These are phyloP conservation scores for Protonibea diacanthus DNA, from an alignment of 2,797 vertebrate species.

Conservation along the genomic window DNA sequence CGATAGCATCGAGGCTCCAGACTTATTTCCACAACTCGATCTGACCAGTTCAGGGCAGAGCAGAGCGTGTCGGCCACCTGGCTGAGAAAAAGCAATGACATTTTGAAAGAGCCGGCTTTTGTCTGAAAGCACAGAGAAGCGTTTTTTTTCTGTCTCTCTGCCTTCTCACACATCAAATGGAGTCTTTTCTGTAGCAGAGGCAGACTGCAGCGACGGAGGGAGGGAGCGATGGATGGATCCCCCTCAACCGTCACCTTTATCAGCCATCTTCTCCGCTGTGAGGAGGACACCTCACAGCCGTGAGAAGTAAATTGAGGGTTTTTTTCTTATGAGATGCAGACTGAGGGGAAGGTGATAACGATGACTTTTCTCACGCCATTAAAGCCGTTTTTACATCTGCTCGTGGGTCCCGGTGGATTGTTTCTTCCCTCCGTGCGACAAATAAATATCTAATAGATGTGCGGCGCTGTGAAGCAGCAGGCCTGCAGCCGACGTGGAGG, in stretches of 20 bases:
- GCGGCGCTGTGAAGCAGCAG: neutral
- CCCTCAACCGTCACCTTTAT: conserved; percentile 64
- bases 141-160: conserved; percentile 25
- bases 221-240: conserved; percentile 53
- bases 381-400: conserved; percentile 64
- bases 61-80: conserved; percentile 40
- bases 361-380: conserved; percentile 59
- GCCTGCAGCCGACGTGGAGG: conserved; percentile 39
- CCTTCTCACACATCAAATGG: conserved; percentile 50
- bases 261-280: conserved; percentile 55
- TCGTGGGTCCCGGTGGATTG: conserved; percentile 41
- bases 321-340: conserved; percentile 56
- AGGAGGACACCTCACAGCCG: conserved; percentile 57
- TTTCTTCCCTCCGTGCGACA: conserved; percentile 46
- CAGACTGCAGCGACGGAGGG: conserved; percentile 19
- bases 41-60: conserved; percentile 26
- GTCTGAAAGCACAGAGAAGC: conserved; percentile 30
- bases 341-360: conserved; percentile 65
- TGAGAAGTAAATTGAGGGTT: conserved; percentile 57
- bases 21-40: conserved; percentile 32
- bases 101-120: conserved; percentile 52
- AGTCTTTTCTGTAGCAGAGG: conserved; percentile 40
- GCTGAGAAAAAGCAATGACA: conserved; percentile 38
- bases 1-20: conserved; percentile 12
- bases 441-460: conserved; percentile 55